Percentiles rank a stretch among this genome's conserved stretches.
These are phyloP conservation scores for Oreochromis tanganicae DNA, from an alignment of 2,113 vertebrate species.

Conservation along the genomic window DNA sequence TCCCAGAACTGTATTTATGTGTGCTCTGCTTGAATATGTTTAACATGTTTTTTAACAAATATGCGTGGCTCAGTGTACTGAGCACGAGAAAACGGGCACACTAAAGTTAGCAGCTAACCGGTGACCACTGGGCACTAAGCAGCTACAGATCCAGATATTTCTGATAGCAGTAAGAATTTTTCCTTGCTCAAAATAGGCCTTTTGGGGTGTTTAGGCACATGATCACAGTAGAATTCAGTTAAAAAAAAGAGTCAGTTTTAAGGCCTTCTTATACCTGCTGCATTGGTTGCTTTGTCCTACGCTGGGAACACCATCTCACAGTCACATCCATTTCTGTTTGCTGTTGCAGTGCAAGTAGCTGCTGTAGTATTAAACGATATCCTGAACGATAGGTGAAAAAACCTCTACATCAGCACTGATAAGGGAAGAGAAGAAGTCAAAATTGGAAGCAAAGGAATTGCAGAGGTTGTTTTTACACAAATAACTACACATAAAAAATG, in stretches of 20 bases:
- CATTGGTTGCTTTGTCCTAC: not conserved
- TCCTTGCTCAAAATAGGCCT: not conserved
- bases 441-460: not conserved
- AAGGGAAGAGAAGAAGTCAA: not conserved
- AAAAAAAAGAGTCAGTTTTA: not conserved
- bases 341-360: not conserved
- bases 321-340: not conserved
- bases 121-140: not conserved
- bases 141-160: not conserved
- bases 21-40: not conserved
- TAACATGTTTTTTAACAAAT: not conserved
- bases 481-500: not conserved
- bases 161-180: not conserved
- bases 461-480: not conserved
- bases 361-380: not conserved
- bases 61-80: not conserved
- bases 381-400: not conserved
- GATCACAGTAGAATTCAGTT: not conserved
- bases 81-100: not conserved
- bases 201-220: not conserved
- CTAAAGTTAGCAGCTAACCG: not conserved
- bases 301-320: not conserved
- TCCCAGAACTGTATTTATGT: not conserved
- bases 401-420: not conserved
- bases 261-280: not conserved